Conservation (phyloP, 2,888 invertebrate genomes). For the Microplitis manilae region DNA sequence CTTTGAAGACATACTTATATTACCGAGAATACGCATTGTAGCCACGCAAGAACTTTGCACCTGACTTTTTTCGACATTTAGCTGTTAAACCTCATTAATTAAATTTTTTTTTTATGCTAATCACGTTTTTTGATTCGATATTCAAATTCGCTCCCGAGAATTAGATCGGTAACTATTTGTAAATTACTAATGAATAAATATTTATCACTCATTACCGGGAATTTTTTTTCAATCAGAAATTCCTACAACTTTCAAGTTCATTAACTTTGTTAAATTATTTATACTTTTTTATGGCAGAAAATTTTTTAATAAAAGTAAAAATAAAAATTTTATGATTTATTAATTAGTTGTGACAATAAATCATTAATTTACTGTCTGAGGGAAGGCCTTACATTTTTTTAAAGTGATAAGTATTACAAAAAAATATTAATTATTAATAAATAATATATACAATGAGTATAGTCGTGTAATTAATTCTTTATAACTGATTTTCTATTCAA, state of each 20-base stretch:
- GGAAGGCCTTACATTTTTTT: too few species aligned
- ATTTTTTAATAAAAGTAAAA: too few species aligned
- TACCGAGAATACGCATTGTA: conserved; percentile 2
- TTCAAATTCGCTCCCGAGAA: not conserved
- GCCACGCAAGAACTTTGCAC: conserved; percentile 12
- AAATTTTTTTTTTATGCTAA: conserved; percentile 2
- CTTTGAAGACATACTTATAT: conserved; percentile 36
- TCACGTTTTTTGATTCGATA: not conserved
- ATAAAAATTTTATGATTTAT: too few species aligned
- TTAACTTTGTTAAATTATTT: too few species aligned
- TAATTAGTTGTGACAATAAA: too few species aligned
- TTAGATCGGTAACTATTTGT: not conserved
- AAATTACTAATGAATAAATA: too few species aligned
- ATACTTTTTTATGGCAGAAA: too few species aligned
- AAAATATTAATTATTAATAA: not conserved
- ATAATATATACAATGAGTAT: not conserved
- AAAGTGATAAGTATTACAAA: too few species aligned
- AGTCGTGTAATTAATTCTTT: not conserved
- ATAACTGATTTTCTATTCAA: not conserved
- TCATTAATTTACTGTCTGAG: too few species aligned
- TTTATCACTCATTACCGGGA: too few species aligned
- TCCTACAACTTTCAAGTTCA: too few species aligned
- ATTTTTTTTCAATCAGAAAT: too few species aligned
- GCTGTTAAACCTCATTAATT: not conserved
- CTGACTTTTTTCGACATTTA: conserved; percentile 15